phyloP scores from a whole-genome alignment of 2,113 vertebrate genomes.

The Ictalurus furcatus region DNA sequence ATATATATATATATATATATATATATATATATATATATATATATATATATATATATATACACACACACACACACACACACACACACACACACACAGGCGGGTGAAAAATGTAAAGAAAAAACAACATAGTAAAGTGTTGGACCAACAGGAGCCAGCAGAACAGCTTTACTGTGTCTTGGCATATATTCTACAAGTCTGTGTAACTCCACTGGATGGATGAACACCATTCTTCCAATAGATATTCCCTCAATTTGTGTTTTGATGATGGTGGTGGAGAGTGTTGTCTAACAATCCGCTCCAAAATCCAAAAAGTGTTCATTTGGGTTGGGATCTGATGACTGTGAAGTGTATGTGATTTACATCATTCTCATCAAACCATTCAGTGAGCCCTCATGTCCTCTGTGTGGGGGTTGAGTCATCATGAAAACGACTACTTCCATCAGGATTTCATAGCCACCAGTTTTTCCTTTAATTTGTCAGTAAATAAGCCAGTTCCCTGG shows the following conservation, averaged over 20 bases:
- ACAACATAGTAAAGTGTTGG: neutral
- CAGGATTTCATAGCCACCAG: neutral
- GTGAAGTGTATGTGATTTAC: neutral
- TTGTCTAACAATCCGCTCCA: neutral
- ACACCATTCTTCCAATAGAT: neutral
- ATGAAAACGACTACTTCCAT: neutral
- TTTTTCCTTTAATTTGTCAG: neutral
- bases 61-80: no score
- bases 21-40: neutral
- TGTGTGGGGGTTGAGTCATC: neutral
- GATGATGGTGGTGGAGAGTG: neutral
- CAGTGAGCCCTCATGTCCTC: neutral
- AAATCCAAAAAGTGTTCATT: neutral
- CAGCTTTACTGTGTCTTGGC: neutral
- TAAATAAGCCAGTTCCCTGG: neutral
- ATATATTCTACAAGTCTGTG: neutral
- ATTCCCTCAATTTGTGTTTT: neutral
- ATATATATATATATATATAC: no score
- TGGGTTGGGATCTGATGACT: neutral
- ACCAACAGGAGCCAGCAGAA: neutral
- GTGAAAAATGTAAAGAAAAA: neutral
- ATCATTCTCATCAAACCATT: neutral
- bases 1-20: neutral
- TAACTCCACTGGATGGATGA: neutral
- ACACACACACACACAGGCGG: neutral